A percentile compares a stretch with the other conserved stretches of the same genome.
Conservation (phyloP, 2,888 invertebrate species). For the Beris morrisii region DNA sequence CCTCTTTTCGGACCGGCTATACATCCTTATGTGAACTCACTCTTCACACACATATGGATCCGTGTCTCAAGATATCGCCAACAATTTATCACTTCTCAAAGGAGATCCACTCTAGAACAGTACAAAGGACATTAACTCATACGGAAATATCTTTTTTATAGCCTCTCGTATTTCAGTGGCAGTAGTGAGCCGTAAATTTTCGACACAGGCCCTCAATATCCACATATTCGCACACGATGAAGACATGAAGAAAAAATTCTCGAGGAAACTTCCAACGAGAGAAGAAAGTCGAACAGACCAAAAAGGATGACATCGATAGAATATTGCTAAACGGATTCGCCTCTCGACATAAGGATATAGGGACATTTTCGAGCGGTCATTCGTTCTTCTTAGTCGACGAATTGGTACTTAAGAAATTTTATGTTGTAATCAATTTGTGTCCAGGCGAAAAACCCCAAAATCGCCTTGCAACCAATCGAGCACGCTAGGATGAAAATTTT, state of each 20-base stretch:
- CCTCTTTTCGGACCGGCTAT: background rate
- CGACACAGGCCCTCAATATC: no score
- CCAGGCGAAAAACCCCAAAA: background rate
- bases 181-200: constrained; percentile 36
- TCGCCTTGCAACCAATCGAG: no score
- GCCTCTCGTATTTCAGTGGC: constrained; percentile 37
- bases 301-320: background rate
- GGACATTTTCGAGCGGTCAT: background rate
- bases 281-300: background rate
- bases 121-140: constrained; percentile 37
- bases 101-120: constrained; percentile 11
- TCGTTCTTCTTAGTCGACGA: constrained; percentile 1
- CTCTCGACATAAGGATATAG: background rate
- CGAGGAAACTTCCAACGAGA: background rate
- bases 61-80: constrained; percentile 13
- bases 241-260: constrained; percentile 19
- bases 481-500: no score
- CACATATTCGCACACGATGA: no score
- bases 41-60: background rate
- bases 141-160: constrained; percentile 38
- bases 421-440: constrained; percentile 8
- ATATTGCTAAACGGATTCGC: background rate
- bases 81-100: constrained; percentile 32
- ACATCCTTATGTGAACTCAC: background rate
- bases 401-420: constrained; percentile 13